Base-by-base conservation (phyloP, 1,140 invertebrate genomes). In the Zaprionus kolodkinae region DNA sequence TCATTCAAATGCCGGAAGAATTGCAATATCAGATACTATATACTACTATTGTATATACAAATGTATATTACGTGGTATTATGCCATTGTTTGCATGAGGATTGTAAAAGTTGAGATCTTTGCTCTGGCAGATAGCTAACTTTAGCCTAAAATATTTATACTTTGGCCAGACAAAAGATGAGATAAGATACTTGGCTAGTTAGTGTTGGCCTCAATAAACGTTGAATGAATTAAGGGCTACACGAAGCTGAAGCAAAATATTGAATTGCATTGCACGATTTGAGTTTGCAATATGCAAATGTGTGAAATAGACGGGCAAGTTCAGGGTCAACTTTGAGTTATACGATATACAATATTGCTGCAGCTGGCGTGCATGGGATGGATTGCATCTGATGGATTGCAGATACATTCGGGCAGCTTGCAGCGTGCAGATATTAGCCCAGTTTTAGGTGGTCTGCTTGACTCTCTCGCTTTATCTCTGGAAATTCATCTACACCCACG, bases 401-500 rank as follows among this genome's bases (percentile, higher is more conserved):
- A 33, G 59, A 59, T 77, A 48, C 36, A 61, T 66, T 69, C 40
- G 25, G 61, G 74, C 67, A 67, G 64, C 76, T 21, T 68, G 74
- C 67, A 67, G 64, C 76, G 67, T 81, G 70, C 72, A n/a, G 55
- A 55, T 66, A 77, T 77, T 77, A 77, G 75, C 75, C 75, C 61
- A 77, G 25, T 63, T 77, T 65, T 64, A n/a, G 30, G 54, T 40
- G 17, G 38, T 33, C 30, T n/a, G 17, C 56, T 48, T 45, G 9
- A 10, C 17, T 12, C 38, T 15, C 30, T 38, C 40, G 74, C 72
- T 77, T 75, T 88, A 88, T 88, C 85, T 63, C 25, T 64, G 69
- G 40, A 72, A 88, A 88, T 78, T 68, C 54, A 88, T 88, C 66
- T 84, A 79, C 85, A 88, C 85, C 85, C 85, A 88, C 85, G 86